Conservation (phyloP, 1,140 invertebrate species). For the Metaphire vulgaris region DNA sequence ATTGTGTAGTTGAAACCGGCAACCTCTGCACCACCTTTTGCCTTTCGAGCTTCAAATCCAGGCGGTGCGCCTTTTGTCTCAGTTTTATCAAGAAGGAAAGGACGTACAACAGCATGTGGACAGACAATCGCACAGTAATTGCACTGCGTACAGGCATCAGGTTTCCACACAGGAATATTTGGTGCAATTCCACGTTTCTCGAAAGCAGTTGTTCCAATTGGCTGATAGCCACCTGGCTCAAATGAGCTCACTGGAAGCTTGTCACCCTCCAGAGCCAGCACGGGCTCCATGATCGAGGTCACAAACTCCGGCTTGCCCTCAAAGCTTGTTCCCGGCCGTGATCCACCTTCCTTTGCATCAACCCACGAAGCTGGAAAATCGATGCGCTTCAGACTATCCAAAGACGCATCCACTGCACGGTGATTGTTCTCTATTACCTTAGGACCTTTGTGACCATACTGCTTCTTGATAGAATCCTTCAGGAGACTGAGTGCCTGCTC, state of each 20-base stretch:
- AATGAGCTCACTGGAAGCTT: constrained; percentile 30
- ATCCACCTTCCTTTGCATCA: neutral
- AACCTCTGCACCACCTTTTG: constrained; percentile 29
- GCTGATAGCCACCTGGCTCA: constrained; percentile 30
- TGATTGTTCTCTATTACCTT: constrained; percentile 25
- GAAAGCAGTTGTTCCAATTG: constrained; percentile 26
- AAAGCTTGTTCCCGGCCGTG: neutral
- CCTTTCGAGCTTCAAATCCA: constrained; percentile 28
- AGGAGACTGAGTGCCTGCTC: constrained; percentile 25
- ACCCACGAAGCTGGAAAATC: constrained; percentile 26
- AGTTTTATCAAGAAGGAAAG: constrained; percentile 28
- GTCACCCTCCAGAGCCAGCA: constrained; percentile 30
- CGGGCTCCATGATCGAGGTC: constrained; percentile 29
- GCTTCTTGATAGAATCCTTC: constrained; percentile 27
- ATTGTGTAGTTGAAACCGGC: constrained; percentile 27
- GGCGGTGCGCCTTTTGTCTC: constrained; percentile 25
- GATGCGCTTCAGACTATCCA: constrained; percentile 21
- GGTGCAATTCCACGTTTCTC: constrained; percentile 31
- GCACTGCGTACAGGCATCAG: constrained; percentile 30
- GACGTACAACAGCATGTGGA: constrained; percentile 30
- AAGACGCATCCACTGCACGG: constrained; percentile 22
- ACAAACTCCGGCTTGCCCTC: constrained; percentile 28
- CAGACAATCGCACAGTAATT: constrained; percentile 32
- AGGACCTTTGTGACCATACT: constrained; percentile 30
- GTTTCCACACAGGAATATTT: constrained; percentile 29